These are phyloP conservation scores for Microtus oregoni DNA, from an alignment of 2,113 vertebrate species.

Conservation along the genomic window DNA sequence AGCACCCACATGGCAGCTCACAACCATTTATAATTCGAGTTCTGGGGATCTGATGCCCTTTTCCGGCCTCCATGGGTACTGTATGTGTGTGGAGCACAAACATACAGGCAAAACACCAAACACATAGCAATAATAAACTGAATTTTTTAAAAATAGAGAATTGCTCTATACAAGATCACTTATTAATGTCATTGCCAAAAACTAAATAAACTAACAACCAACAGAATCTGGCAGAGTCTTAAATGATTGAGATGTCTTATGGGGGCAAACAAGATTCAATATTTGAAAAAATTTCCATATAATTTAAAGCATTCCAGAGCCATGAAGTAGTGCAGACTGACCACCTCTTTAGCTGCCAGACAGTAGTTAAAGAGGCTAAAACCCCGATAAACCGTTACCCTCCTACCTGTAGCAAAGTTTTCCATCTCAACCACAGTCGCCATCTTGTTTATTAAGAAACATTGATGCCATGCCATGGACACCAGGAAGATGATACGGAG, in stretches of 20 bases:
- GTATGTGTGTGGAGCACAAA: background rate
- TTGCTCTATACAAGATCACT: background rate
- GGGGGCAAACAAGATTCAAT: background rate
- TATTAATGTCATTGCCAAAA: background rate
- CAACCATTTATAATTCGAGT: background rate
- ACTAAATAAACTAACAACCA: background rate
- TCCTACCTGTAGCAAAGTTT: background rate
- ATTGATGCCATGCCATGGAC: background rate
- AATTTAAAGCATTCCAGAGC: background rate
- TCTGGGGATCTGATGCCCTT: background rate
- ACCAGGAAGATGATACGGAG: background rate
- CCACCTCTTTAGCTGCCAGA: background rate
- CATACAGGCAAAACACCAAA: background rate
- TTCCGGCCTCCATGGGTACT: background rate
- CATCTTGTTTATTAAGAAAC: background rate
- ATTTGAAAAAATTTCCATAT: constrained; percentile 26
- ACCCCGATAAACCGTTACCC: background rate
- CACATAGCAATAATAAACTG: background rate
- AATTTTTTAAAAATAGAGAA: background rate
- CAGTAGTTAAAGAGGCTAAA: constrained; percentile 11
- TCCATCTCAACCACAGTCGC: background rate
- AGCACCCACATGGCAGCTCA: background rate
- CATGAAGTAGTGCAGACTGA: background rate
- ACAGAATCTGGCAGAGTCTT: background rate
- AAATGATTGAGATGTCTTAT: background rate